These are phyloP conservation scores for Virgularia gustaviana DNA, from an alignment of 92 coral and sea anemone genomes.

Conservation along the genomic window DNA sequence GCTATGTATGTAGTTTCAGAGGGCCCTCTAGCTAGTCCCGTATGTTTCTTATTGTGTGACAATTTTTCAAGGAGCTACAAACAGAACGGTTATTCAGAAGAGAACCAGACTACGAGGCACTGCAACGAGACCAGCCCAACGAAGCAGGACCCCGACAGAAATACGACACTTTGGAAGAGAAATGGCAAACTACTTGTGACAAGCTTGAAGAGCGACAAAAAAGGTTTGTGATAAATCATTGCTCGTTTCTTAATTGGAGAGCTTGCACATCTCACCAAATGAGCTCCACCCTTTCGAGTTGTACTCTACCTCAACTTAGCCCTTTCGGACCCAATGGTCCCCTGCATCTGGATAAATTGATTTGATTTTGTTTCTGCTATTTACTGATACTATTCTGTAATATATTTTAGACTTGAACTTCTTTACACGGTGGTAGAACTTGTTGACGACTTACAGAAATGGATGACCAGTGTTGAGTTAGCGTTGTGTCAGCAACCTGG, in stretches of 20 bases:
- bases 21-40: too few relatives aligned
- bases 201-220: slow-evolving; percentile 60
- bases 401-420: slow-evolving; percentile 67
- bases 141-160: slow-evolving; percentile 70
- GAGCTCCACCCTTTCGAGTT: too few relatives aligned
- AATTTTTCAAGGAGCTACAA: slow-evolving; percentile 60
- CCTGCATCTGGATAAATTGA: too few relatives aligned
- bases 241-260: background rate
- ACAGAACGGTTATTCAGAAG: slow-evolving; percentile 59
- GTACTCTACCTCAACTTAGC: too few relatives aligned
- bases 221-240: slow-evolving; percentile 61
- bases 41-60: too few relatives aligned
- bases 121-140: slow-evolving; percentile 46
- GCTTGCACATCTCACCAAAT: too few relatives aligned
- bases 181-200: slow-evolving; percentile 61
- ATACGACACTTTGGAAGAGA: slow-evolving; percentile 54
- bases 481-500: slow-evolving; percentile 85
- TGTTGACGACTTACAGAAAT: slow-evolving; percentile 67
- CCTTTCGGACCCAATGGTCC: too few relatives aligned
- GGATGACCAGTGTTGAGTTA: slow-evolving; percentile 79
- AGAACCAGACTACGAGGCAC: slow-evolving; percentile 65
- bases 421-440: slow-evolving; percentile 64
- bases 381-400: too few relatives aligned
- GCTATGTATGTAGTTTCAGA: too few relatives aligned
- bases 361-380: too few relatives aligned